phyloP scores from a whole-genome alignment of 1,140 invertebrate genomes.

The Drosophila miranda region DNA sequence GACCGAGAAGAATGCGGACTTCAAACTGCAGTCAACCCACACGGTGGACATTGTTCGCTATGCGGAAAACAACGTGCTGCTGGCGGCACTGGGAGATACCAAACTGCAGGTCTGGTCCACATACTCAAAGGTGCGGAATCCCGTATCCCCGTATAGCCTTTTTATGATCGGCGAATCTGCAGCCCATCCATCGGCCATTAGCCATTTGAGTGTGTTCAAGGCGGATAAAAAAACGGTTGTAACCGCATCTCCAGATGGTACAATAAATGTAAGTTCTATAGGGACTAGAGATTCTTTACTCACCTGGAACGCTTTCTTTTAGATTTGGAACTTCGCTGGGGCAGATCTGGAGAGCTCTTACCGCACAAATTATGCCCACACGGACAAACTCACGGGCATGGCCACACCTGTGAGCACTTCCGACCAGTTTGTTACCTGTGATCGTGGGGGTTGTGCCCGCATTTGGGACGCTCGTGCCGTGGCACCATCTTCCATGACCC shows the following conservation, averaged over 20 bases:
- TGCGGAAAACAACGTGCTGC: slow-evolving; percentile 51
- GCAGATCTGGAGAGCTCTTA: slow-evolving; percentile 53
- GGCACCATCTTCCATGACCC: slow-evolving; percentile 43
- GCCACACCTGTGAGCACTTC: slow-evolving; percentile 26
- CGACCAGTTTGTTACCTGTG: slow-evolving; percentile 56
- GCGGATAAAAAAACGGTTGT: slow-evolving; percentile 28
- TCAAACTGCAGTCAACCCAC: slow-evolving; percentile 53
- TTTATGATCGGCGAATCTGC: slow-evolving; percentile 54
- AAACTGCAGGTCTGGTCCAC: slow-evolving; percentile 66
- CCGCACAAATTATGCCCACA: slow-evolving; percentile 37
- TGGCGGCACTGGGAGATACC: slow-evolving; percentile 58
- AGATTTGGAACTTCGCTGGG: slow-evolving; percentile 65
- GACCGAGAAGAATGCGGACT: slow-evolving; percentile 55
- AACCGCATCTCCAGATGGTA: slow-evolving; percentile 45
- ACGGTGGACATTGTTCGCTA: slow-evolving; percentile 63
- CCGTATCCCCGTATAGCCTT: slow-evolving; percentile 45
- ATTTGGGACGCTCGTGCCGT: slow-evolving; percentile 60
- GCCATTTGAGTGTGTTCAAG: slow-evolving; percentile 54
- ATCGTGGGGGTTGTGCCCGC: slow-evolving; percentile 58
- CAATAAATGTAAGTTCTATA: slow-evolving; percentile 41
- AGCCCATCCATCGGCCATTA: slow-evolving; percentile 54
- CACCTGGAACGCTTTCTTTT: not conserved
- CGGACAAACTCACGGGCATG: slow-evolving; percentile 51
- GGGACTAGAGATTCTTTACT: not conserved
- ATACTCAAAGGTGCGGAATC: slow-evolving; percentile 50